A percentile compares a stretch with the other conserved stretches of the same genome.
phyloP scores from a whole-genome alignment of 2,113 vertebrate species.

The Osmerus mordax region DNA sequence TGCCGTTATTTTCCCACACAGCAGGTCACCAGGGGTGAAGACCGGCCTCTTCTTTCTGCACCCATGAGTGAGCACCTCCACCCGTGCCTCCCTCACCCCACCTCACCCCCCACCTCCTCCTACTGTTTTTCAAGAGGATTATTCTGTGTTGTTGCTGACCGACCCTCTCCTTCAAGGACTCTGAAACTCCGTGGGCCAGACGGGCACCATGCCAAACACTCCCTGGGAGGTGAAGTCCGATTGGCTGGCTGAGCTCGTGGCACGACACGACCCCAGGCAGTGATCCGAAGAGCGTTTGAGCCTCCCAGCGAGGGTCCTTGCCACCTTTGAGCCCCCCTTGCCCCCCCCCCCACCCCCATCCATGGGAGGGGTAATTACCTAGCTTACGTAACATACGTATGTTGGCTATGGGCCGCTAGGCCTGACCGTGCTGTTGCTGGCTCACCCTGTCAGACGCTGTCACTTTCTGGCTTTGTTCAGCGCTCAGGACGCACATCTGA shows the following conservation, averaged over 20 bases:
- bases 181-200: conserved; percentile 48
- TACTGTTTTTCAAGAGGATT: conserved; percentile 55
- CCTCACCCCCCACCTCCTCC: conserved; percentile 27
- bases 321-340: conserved; percentile 46
- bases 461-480: conserved; percentile 52
- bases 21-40: conserved; percentile 53
- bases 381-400: conserved; percentile 60
- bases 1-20: conserved; percentile 63
- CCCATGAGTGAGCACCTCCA: conserved; percentile 67
- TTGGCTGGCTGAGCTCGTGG: conserved; percentile 44
- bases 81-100: conserved; percentile 48
- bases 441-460: conserved; percentile 28
- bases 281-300: conserved; percentile 33
- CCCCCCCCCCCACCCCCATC: conserved; percentile 4
- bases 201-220: conserved; percentile 27
- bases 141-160: conserved; percentile 68
- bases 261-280: conserved; percentile 41
- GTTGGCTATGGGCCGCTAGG: conserved; percentile 39
- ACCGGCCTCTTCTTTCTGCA: conserved; percentile 54
- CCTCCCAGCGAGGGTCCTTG: conserved; percentile 44
- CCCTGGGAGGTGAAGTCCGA: conserved; percentile 27
- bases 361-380: conserved; percentile 63
- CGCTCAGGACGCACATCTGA: conserved; percentile 33
- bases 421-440: neutral
- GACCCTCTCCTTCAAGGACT: conserved; percentile 61